These are phyloP conservation scores for Pachliopta kotzebuea DNA, from an alignment of 2,888 invertebrate species.

Conservation along the genomic window DNA sequence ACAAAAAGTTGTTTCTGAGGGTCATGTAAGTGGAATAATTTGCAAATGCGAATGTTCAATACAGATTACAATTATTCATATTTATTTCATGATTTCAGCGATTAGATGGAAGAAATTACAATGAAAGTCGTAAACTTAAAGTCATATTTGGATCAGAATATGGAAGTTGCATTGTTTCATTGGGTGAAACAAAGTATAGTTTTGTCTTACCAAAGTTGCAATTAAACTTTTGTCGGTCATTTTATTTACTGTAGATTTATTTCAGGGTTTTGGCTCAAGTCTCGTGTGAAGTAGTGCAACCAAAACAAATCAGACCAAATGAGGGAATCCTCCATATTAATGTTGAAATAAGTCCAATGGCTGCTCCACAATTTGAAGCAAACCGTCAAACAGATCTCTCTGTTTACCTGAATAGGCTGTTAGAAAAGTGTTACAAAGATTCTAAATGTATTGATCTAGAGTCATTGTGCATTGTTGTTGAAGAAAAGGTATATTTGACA, in stretches of 20 bases:
- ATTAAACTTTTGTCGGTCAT: background rate
- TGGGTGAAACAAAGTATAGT: constrained; percentile 88
- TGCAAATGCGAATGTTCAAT: background rate
- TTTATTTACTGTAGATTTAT: constrained; percentile 28
- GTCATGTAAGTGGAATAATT: constrained; percentile 76
- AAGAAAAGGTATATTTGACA: constrained; percentile 86
- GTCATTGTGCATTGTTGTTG: constrained; percentile 95
- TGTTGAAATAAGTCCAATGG: constrained; percentile 93
- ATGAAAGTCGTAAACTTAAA: constrained; percentile 85
- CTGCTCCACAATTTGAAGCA: constrained; percentile 90
- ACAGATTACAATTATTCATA: constrained; percentile 10
- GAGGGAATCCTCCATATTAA: constrained; percentile 93
- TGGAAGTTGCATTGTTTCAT: constrained; percentile 88
- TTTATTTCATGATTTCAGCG: constrained; percentile 77
- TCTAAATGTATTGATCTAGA: constrained; percentile 96
- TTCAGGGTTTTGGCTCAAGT: constrained; percentile 92
- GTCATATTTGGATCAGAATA: constrained; percentile 91
- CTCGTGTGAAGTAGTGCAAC: constrained; percentile 92
- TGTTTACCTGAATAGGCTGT: constrained; percentile 87
- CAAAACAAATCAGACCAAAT: constrained; percentile 91
- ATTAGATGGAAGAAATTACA: constrained; percentile 87
- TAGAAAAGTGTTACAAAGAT: constrained; percentile 95
- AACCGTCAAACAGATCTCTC: constrained; percentile 86
- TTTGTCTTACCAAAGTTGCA: background rate
- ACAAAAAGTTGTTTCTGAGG: constrained; percentile 82